Evolutionary conservation across 2,888 invertebrate genomes (phyloP).

Genomic region (Hypsopygia costalis): DNA sequence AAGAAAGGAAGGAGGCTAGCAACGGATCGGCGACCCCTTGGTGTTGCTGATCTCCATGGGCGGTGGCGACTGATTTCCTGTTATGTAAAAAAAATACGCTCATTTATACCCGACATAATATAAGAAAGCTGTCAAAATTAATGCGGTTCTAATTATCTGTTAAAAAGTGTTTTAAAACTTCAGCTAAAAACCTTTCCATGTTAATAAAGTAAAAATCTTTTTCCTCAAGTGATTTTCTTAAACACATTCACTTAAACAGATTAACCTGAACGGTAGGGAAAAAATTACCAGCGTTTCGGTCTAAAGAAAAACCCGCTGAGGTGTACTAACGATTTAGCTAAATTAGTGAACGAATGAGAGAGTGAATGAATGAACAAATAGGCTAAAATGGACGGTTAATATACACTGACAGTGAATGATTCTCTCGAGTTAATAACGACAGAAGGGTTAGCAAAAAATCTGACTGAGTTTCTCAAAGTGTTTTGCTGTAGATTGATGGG

Average conservation of each 20-base stretch:
- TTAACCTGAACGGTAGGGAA: constrained; percentile 35
- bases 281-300: constrained; percentile 30
- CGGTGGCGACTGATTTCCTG: too few relatives aligned
- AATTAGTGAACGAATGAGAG: constrained; percentile 48
- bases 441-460: constrained; percentile 38
- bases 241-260: constrained; percentile 54
- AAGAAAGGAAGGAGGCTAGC: too few relatives aligned
- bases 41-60: too few relatives aligned
- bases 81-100: too few relatives aligned
- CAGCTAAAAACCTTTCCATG: too few relatives aligned
- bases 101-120: too few relatives aligned
- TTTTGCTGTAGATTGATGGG: not conserved
- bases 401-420: constrained; percentile 58
- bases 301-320: constrained; percentile 21
- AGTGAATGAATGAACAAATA: constrained; percentile 40
- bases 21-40: too few relatives aligned
- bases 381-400: constrained; percentile 45
- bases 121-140: too few relatives aligned
- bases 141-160: too few relatives aligned
- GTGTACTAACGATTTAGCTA: constrained; percentile 21
- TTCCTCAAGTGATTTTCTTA: too few relatives aligned
- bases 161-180: too few relatives aligned
- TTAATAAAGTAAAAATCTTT: too few relatives aligned
- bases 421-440: constrained; percentile 37
- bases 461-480: constrained; percentile 24